These are phyloP conservation scores for Stegodyphus mimosarum DNA, from an alignment of 1,140 invertebrate genomes.

Conservation along the genomic window DNA sequence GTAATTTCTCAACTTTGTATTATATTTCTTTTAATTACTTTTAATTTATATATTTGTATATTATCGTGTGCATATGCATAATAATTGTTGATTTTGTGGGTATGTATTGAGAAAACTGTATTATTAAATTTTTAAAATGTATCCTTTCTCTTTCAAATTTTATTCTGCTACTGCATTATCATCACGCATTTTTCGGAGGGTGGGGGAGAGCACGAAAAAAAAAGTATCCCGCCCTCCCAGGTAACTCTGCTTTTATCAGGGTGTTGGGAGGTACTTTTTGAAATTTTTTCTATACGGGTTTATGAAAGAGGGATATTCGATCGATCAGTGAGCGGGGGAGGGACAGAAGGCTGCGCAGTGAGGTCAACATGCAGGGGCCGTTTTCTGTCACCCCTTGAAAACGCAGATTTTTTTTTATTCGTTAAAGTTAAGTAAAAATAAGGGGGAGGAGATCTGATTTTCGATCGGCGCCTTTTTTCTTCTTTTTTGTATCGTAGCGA, in stretches of 20 bases:
- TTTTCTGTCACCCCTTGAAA: constrained; percentile 56
- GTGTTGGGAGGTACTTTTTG: not conserved
- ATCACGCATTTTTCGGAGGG: not conserved
- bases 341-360: constrained; percentile 22
- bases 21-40: too few relatives aligned
- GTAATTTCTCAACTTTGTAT: too few relatives aligned
- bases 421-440: constrained; percentile 44
- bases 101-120: too few relatives aligned
- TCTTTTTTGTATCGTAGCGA: constrained; percentile 13
- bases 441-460: constrained; percentile 22
- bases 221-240: not conserved
- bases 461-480: constrained; percentile 35
- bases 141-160: not conserved
- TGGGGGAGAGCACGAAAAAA: not conserved
- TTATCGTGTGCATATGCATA: too few relatives aligned
- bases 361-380: constrained; percentile 14
- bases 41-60: too few relatives aligned
- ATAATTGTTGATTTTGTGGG: too few relatives aligned
- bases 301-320: constrained; percentile 13
- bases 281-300: not conserved
- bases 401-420: constrained; percentile 29
- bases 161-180: not conserved
- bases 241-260: not conserved
- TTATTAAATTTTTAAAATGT: too few relatives aligned
- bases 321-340: constrained; percentile 52